A percentile compares a stretch with the other conserved stretches of the same genome.
Evolutionary conservation across 1,140 invertebrate genomes (phyloP).

Genomic region (Musca domestica): DNA sequence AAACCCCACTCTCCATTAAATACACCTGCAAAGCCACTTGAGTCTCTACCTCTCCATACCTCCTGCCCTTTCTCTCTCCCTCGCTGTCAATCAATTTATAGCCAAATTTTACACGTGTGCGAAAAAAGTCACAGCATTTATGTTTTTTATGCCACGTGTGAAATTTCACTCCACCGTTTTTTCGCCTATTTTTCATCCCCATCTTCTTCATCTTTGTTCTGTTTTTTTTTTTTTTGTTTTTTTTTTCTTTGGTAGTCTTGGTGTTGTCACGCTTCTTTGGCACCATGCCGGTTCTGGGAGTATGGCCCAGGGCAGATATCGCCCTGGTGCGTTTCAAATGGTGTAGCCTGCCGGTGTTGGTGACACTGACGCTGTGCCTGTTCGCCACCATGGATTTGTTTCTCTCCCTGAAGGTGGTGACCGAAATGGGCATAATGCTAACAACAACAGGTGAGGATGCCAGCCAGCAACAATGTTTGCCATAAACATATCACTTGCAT

Average conservation of each 20-base stretch:
- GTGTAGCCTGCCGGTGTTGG: constrained; percentile 31
- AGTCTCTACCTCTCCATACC: no score
- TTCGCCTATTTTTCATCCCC: background rate
- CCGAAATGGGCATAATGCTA: constrained; percentile 39
- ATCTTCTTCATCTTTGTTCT: background rate
- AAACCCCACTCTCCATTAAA: no score
- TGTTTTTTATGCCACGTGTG: no score
- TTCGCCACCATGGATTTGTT: constrained; percentile 39
- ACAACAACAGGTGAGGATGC: constrained; percentile 36
- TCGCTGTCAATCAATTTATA: background rate
- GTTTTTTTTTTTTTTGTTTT: background rate
- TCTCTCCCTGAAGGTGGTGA: constrained; percentile 36
- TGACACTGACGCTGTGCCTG: constrained; percentile 31
- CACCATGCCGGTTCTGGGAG: constrained; percentile 37
- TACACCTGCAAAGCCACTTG: background rate
- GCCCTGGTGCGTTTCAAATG: constrained; percentile 39
- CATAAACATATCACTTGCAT: background rate
- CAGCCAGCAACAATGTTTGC: background rate
- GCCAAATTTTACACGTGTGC: no score
- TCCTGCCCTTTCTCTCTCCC: background rate
- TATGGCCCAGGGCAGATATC: constrained; percentile 32
- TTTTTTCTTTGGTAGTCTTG: constrained; percentile 31
- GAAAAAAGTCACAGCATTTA: no score
- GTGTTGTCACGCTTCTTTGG: constrained; percentile 42
- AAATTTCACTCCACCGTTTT: background rate